phyloP scores from a whole-genome alignment of 2,797 vertebrate genomes.

The Aselliscus stoliczkanus region DNA sequence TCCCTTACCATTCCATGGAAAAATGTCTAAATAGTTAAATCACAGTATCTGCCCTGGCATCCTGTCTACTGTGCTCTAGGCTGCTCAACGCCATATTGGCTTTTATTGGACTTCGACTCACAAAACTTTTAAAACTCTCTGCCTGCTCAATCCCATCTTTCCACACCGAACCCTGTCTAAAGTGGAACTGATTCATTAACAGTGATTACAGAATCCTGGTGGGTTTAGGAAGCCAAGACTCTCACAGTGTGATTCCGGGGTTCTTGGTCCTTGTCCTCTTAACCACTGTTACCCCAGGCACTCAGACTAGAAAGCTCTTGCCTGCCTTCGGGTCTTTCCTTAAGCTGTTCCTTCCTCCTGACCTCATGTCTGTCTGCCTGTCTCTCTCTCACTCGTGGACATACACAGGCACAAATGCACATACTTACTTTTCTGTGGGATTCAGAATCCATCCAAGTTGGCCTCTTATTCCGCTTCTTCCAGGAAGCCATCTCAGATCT shows the following conservation, averaged over 20 bases:
- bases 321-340: neutral
- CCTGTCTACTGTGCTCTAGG: fast-evolving
- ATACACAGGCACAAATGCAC: neutral
- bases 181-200: neutral
- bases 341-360: neutral
- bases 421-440: neutral
- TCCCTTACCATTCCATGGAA: neutral
- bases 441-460: neutral
- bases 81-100: neutral
- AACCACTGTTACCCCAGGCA: neutral
- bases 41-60: fast-evolving
- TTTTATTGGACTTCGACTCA: neutral
- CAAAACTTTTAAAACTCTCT: neutral
- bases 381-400: neutral
- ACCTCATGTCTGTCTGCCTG: neutral
- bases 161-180: neutral
- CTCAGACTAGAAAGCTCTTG: neutral
- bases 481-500: neutral
- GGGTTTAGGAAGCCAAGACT: neutral
- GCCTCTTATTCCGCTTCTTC: neutral
- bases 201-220: neutral
- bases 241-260: neutral
- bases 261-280: neutral
- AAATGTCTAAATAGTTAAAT: neutral
- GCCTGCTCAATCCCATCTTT: neutral